Percentiles rank a stretch among this genome's conserved stretches.
Evolutionary conservation across 2,888 invertebrate genomes (phyloP).

Genomic region (Deilephila porcellus): DNA sequence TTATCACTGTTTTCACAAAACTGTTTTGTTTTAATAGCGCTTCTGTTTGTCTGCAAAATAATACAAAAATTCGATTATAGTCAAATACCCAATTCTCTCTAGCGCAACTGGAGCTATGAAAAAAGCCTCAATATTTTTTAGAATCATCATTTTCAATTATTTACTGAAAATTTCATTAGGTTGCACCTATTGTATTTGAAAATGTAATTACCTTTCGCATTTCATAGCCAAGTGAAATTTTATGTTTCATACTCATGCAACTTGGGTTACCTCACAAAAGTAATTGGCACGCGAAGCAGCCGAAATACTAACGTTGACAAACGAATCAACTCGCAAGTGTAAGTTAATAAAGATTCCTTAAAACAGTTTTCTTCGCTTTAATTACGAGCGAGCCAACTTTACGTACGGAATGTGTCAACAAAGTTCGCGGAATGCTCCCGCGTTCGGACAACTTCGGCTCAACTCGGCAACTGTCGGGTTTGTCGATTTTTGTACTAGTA

Average conservation of each 20-base stretch:
- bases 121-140: no score
- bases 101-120: no score
- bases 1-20: no score
- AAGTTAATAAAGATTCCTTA: conserved; percentile 63
- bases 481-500: not conserved
- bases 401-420: conserved; percentile 27
- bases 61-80: no score
- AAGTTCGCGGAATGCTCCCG: conserved; percentile 24
- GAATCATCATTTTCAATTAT: no score
- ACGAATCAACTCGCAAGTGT: conserved; percentile 26
- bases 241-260: not conserved
- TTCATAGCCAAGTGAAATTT: not conserved
- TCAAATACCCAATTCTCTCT: no score
- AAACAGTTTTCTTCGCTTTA: conserved; percentile 61
- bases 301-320: conserved; percentile 35
- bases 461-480: not conserved
- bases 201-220: not conserved
- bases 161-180: no score
- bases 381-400: conserved; percentile 45
- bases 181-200: not conserved
- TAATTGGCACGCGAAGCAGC: conserved; percentile 12
- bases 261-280: not conserved
- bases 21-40: no score
- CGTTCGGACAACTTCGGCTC: conserved; percentile 7
- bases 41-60: no score